phyloP scores from a whole-genome alignment of 2,888 invertebrate genomes.

The Galerucella nymphaeae region DNA sequence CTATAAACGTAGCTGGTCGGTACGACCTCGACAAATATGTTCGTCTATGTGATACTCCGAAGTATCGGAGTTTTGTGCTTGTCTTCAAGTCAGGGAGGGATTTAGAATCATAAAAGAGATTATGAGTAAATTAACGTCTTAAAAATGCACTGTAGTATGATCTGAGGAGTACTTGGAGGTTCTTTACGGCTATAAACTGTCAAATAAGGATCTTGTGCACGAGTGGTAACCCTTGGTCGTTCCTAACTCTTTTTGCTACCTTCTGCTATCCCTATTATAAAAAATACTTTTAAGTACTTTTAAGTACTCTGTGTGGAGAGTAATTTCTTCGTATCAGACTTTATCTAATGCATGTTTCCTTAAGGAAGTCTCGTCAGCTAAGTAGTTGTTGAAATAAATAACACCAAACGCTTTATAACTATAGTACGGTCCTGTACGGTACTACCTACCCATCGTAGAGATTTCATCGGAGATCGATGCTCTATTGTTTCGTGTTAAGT shows the following conservation, averaged over 20 bases:
- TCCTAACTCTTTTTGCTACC: too few species aligned
- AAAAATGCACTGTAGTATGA: too few species aligned
- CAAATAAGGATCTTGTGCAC: too few species aligned
- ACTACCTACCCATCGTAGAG: constrained; percentile 19
- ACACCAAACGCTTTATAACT: background rate
- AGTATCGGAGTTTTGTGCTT: constrained; percentile 2
- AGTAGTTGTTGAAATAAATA: background rate
- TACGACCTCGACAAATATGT: constrained; percentile 35
- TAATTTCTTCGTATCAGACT: too few species aligned
- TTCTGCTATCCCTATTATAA: too few species aligned
- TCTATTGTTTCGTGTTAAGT: constrained; percentile 20
- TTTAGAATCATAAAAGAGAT: background rate
- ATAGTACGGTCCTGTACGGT: constrained; percentile 9
- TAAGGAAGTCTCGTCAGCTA: too few species aligned
- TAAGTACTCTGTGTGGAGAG: too few species aligned
- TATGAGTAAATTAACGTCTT: background rate
- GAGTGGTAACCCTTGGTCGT: too few species aligned
- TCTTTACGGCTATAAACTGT: too few species aligned
- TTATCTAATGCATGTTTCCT: too few species aligned
- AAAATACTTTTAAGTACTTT: too few species aligned
- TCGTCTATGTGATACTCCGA: constrained; percentile 23
- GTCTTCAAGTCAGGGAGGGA: background rate
- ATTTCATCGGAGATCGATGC: constrained; percentile 25
- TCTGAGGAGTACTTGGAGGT: too few species aligned
- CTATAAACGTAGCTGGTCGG: constrained; percentile 15